Percentiles rank a stretch among this genome's conserved stretches.
phyloP scores from a whole-genome alignment of 2,113 vertebrate species.

The Cyprinodon brontotheroides region DNA sequence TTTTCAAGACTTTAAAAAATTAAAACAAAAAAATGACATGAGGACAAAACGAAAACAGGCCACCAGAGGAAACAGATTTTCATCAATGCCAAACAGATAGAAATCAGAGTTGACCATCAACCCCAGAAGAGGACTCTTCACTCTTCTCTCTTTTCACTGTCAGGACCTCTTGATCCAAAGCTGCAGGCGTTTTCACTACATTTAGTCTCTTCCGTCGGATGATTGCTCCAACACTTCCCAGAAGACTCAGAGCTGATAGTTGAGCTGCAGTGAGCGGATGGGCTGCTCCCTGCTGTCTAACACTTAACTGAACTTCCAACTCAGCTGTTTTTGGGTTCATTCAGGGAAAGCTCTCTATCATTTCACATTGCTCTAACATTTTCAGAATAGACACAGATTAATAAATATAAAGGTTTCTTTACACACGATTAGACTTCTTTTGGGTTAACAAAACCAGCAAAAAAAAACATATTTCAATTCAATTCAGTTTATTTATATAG shows the following conservation, averaged over 20 bases:
- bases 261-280: conserved; percentile 14
- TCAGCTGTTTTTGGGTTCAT: no score
- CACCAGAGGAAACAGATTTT: conserved; percentile 30
- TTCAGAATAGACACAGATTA: no score
- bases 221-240: conserved; percentile 27
- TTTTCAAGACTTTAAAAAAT: no score
- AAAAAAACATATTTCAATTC: no score
- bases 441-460: no score
- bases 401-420: no score
- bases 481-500: no score
- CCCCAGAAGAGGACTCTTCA: conserved; percentile 15
- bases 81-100: conserved; percentile 3
- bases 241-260: conserved; percentile 21
- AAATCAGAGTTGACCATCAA: conserved; percentile 9
- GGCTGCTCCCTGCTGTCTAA: not conserved
- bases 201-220: conserved; percentile 13
- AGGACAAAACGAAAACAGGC: conserved; percentile 18
- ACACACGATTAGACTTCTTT: no score
- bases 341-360: no score
- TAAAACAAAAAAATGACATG: not conserved
- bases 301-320: not conserved
- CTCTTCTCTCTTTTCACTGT: not conserved
- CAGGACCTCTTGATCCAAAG: not conserved
- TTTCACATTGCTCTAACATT: no score
- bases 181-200: not conserved